phyloP scores from a whole-genome alignment of 2,113 vertebrate species.

The Mormyrus iriodes region DNA sequence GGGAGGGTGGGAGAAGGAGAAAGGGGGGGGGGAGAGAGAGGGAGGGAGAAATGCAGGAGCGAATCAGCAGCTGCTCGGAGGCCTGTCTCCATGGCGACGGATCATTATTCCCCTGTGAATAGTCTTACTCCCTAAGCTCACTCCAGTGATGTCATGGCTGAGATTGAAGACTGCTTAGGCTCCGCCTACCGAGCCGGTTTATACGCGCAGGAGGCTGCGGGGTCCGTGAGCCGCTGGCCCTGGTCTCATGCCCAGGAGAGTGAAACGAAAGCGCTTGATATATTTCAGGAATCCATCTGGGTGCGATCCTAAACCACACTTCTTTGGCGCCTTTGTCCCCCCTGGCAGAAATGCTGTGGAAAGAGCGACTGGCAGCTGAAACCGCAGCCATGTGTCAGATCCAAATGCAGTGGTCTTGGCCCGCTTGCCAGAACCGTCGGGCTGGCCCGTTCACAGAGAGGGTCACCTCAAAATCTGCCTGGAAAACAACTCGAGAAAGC shows the following conservation, averaged over 20 bases:
- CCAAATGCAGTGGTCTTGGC: background rate
- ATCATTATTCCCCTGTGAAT: conserved; percentile 72
- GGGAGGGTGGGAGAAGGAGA: background rate
- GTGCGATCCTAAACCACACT: no score
- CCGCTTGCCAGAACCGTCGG: background rate
- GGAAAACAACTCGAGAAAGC: background rate
- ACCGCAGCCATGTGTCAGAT: background rate
- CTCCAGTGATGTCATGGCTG: conserved; percentile 80
- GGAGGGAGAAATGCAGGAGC: conserved; percentile 63
- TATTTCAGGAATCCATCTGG: background rate
- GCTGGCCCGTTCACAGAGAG: background rate
- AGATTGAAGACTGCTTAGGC: conserved; percentile 54
- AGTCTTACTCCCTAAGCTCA: conserved; percentile 74
- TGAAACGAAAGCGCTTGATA: background rate
- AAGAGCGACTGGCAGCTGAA: background rate
- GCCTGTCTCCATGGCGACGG: conserved; percentile 92
- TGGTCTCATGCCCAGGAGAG: background rate
- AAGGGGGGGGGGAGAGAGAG: conserved; percentile 33
- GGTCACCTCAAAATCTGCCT: conserved; percentile 6
- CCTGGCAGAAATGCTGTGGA: background rate
- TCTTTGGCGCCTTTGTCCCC: background rate
- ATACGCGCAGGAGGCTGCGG: background rate
- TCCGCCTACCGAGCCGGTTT: conserved; percentile 32
- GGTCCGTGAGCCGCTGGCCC: background rate
- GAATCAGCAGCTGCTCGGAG: conserved; percentile 96